A percentile compares a stretch with the other conserved stretches of the same genome.
These are phyloP conservation scores for Lasioglossum villosulum DNA, from an alignment of 2,888 invertebrate species.

Conservation along the genomic window DNA sequence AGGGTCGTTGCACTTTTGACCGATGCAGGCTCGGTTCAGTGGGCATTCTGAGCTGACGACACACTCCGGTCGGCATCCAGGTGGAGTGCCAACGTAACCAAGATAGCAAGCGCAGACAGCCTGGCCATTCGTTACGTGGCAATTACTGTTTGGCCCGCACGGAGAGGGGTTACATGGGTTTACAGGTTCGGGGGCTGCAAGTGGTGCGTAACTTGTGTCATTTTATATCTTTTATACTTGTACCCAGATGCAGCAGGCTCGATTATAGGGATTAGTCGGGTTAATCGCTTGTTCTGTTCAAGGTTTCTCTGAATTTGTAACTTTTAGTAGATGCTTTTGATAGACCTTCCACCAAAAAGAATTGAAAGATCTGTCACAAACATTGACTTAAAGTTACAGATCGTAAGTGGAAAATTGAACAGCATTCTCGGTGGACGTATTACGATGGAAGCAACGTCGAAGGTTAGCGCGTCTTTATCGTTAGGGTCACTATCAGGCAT, in stretches of 20 bases:
- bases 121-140: slow-evolving; percentile 84
- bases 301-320: not conserved
- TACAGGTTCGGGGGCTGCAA: slow-evolving; percentile 82
- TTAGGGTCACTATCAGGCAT: slow-evolving; percentile 74
- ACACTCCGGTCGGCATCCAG: slow-evolving; percentile 92
- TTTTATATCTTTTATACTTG: not conserved
- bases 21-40: slow-evolving; percentile 90
- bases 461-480: slow-evolving; percentile 77
- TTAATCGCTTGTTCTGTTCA: slow-evolving; percentile 35
- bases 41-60: slow-evolving; percentile 91
- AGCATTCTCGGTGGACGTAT: not conserved
- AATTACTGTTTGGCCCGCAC: slow-evolving; percentile 86
- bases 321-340: not conserved
- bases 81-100: slow-evolving; percentile 91
- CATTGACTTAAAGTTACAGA: not conserved
- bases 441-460: slow-evolving; percentile 29
- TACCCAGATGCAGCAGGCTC: slow-evolving; percentile 10
- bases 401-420: not conserved
- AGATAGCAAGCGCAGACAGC: slow-evolving; percentile 90
- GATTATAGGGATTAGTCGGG: slow-evolving; percentile 36
- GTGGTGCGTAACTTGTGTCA: slow-evolving; percentile 4
- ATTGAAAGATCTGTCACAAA: not conserved
- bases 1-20: slow-evolving; percentile 90
- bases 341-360: not conserved
- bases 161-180: slow-evolving; percentile 84